Evolutionary conservation across 1,140 invertebrate species (phyloP).

Genomic region (Heliconius eleuchia): DNA sequence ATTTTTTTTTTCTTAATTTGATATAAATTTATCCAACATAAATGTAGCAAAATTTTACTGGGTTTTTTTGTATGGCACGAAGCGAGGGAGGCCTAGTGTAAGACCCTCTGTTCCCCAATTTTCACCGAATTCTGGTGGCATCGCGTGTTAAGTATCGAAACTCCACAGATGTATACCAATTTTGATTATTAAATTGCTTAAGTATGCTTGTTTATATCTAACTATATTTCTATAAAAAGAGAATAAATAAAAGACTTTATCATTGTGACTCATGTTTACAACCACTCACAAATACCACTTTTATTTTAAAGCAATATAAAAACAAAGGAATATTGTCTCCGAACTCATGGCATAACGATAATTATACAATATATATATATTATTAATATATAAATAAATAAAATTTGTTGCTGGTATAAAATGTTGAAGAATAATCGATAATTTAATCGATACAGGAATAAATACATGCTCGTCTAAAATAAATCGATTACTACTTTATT

Average conservation of each 20-base stretch:
- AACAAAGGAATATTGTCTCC: slow-evolving; percentile 67
- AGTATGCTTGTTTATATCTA: not conserved
- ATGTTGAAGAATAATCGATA: slow-evolving; percentile 10
- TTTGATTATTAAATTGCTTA: not conserved
- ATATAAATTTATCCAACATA: too few relatives aligned
- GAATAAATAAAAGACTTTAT: slow-evolving; percentile 60
- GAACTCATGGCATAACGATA: slow-evolving; percentile 73
- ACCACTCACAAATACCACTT: slow-evolving; percentile 77
- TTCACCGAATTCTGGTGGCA: too few relatives aligned
- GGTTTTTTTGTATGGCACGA: too few relatives aligned
- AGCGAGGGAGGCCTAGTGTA: too few relatives aligned
- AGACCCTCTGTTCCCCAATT: too few relatives aligned
- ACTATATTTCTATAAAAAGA: not conserved
- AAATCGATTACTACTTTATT: not conserved
- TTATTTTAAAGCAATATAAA: slow-evolving; percentile 76
- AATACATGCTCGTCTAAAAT: not conserved
- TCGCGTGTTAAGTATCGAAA: too few relatives aligned
- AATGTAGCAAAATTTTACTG: too few relatives aligned
- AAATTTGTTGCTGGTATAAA: slow-evolving; percentile 39
- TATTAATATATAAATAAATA: slow-evolving; percentile 68
- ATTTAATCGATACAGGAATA: not conserved
- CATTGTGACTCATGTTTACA: slow-evolving; percentile 79
- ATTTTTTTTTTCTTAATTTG: too few relatives aligned
- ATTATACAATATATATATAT: slow-evolving; percentile 55
- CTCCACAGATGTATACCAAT: not conserved